Conservation (phyloP, 2,888 invertebrate genomes). For the Eupsilia transversa region DNA sequence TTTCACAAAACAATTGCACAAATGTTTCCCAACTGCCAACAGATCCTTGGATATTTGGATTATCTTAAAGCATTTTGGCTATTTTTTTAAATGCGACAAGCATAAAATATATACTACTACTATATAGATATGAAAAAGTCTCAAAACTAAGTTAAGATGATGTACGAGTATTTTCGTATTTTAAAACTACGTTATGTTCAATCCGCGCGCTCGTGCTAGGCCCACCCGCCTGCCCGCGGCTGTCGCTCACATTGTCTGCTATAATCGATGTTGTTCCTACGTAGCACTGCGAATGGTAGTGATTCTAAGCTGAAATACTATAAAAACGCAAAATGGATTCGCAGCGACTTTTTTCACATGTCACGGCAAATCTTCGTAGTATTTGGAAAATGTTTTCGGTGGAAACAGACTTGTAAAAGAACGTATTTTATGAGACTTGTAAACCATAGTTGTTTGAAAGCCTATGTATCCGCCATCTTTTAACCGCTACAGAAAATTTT, state of each 20-base stretch:
- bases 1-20: not conserved
- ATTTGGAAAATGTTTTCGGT: not conserved
- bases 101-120: no score
- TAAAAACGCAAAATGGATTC: not conserved
- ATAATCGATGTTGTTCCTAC: conserved; percentile 28
- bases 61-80: not conserved
- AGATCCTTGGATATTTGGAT: no score
- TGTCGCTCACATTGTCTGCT: conserved; percentile 22
- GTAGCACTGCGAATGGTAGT: not conserved
- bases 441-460: conserved; percentile 7
- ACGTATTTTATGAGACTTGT: conserved; percentile 14
- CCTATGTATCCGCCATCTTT: conserved; percentile 20
- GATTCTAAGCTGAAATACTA: not conserved
- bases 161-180: not conserved
- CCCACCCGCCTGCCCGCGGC: not conserved
- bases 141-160: not conserved
- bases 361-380: not conserved
- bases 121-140: not conserved
- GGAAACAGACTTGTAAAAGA: conserved; percentile 2
- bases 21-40: not conserved
- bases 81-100: not conserved
- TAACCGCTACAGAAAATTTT: conserved; percentile 6
- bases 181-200: not conserved
- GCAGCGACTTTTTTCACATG: not conserved
- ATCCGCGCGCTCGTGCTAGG: not conserved